phyloP scores from a whole-genome alignment of 2,797 vertebrate species.

The Chelonia mydas region DNA sequence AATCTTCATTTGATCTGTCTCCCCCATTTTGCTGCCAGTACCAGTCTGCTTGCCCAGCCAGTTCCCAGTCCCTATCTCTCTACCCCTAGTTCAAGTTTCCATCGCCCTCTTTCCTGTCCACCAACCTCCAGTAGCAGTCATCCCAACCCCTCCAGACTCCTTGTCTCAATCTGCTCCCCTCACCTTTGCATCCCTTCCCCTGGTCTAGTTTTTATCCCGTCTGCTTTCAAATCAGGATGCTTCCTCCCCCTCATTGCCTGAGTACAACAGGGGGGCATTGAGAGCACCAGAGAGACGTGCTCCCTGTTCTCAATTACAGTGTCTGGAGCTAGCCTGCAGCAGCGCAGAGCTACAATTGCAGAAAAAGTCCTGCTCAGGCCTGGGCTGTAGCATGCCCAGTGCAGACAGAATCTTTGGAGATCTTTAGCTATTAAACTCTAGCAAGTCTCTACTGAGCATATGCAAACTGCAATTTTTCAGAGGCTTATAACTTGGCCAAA shows the following conservation, averaged over 20 bases:
- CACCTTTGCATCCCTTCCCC: not conserved
- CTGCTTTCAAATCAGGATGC: not conserved
- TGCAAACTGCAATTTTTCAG: not conserved
- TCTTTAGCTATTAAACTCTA: not conserved
- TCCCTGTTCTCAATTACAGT: not conserved
- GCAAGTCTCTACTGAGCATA: not conserved
- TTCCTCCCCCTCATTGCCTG: not conserved
- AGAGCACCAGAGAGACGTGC: not conserved
- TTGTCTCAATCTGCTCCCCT: not conserved
- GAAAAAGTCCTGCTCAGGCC: not conserved
- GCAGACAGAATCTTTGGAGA: not conserved
- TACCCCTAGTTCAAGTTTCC: too few relatives aligned
- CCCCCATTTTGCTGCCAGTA: not conserved
- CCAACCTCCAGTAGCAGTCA: too few relatives aligned
- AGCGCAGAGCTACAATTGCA: not conserved
- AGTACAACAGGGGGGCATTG: not conserved
- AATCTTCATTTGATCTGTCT: too few relatives aligned
- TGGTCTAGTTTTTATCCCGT: not conserved
- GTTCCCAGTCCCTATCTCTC: not conserved
- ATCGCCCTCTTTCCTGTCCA: too few relatives aligned
- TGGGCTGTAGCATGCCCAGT: not conserved
- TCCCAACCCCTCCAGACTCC: too few relatives aligned
- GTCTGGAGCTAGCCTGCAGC: not conserved
- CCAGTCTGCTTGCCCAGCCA: not conserved
- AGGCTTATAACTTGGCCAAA: not conserved